Evolutionary conservation across 1,140 invertebrate genomes (phyloP).

Genomic region (Aphelenchoides besseyi): DNA sequence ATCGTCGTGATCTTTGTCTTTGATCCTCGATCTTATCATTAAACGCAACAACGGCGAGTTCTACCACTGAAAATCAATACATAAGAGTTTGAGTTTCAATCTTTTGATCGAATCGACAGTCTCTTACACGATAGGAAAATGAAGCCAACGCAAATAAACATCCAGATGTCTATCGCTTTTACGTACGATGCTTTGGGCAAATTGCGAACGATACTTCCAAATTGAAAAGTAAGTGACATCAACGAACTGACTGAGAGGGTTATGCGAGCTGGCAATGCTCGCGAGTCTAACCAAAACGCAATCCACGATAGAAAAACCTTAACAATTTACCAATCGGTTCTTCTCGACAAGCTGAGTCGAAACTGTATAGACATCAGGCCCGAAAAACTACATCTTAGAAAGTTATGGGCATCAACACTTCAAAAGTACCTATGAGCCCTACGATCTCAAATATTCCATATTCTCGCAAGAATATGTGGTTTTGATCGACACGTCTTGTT

Average conservation of each 20-base stretch:
- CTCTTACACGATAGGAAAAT: too few species aligned
- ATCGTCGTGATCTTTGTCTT: slow-evolving; percentile 36
- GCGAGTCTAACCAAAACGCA: slow-evolving; percentile 62
- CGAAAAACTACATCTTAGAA: too few species aligned
- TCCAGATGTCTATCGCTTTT: slow-evolving; percentile 57
- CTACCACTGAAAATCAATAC: slow-evolving; percentile 29
- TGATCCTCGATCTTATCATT: slow-evolving; percentile 62
- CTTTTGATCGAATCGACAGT: too few species aligned
- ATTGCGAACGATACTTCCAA: slow-evolving; percentile 60
- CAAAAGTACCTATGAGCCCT: too few species aligned
- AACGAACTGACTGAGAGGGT: slow-evolving; percentile 53
- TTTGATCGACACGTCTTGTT: too few species aligned
- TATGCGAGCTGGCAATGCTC: slow-evolving; percentile 58
- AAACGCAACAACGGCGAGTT: slow-evolving; percentile 60
- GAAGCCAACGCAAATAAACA: slow-evolving; percentile 59
- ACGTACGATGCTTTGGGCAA: slow-evolving; percentile 57
- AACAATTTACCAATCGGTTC: too few species aligned
- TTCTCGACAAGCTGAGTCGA: too few species aligned
- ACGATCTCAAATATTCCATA: too few species aligned
- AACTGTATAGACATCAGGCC: too few species aligned
- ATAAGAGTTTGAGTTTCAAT: too few species aligned
- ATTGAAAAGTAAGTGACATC: slow-evolving; percentile 62
- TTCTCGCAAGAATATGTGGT: too few species aligned
- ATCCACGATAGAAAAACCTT: slow-evolving; percentile 56
- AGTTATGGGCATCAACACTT: too few species aligned